Evolutionary conservation across 2,113 vertebrate species (phyloP).

Genomic region (Microcebus tavaratra): DNA sequence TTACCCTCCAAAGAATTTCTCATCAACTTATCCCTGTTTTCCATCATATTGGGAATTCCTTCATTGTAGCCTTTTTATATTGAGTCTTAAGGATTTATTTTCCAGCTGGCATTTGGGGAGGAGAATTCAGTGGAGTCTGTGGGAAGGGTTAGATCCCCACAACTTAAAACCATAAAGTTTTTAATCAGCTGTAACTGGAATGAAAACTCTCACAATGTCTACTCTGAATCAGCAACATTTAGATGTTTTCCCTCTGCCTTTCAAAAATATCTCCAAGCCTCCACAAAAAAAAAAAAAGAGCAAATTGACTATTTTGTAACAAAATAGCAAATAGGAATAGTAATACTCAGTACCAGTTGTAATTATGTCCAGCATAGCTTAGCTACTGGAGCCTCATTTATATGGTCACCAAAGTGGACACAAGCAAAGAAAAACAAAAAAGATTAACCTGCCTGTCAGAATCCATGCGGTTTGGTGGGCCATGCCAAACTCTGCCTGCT

Average conservation of each 20-base stretch:
- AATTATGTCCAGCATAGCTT: not conserved
- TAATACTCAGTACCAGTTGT: not conserved
- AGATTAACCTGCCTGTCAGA: not conserved
- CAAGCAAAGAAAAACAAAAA: not conserved
- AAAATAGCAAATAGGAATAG: not conserved
- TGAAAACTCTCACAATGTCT: not conserved
- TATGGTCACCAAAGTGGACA: not conserved
- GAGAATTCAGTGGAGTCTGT: not conserved
- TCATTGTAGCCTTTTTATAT: not conserved
- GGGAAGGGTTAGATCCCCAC: not conserved
- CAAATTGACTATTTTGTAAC: not conserved
- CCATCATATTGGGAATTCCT: not conserved
- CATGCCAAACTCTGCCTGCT: not conserved
- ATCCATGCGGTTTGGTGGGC: rapidly evolving
- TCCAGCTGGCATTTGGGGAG: not conserved
- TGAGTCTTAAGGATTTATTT: not conserved
- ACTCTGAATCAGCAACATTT: not conserved
- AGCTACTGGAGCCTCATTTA: not conserved
- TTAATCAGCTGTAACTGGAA: not conserved
- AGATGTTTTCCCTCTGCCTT: not conserved
- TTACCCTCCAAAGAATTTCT: not conserved
- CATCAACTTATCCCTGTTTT: not conserved
- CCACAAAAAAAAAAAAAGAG: not conserved
- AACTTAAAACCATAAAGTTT: not conserved
- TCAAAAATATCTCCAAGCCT: not conserved